These are phyloP conservation scores for Aporophyla nigra DNA, from an alignment of 2,888 invertebrate species.

Conservation along the genomic window DNA sequence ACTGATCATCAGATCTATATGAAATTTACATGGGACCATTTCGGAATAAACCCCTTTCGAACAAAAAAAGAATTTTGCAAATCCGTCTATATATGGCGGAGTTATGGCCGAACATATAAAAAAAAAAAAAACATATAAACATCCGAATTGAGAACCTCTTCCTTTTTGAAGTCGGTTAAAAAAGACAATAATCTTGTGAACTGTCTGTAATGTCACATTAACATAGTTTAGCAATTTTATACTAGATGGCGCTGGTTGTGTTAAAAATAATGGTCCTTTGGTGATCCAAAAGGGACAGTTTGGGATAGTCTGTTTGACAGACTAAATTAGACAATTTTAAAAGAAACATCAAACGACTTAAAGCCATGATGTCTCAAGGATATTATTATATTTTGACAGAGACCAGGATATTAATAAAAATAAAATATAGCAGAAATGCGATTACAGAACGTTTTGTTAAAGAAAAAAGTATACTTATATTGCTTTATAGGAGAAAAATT, in stretches of 20 bases:
- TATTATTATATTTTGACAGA: constrained; percentile 8
- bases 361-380: constrained; percentile 2
- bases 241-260: constrained; percentile 46
- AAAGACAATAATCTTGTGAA: not conserved
- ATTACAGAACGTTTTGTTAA: constrained; percentile 69
- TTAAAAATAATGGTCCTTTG: not conserved
- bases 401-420: constrained; percentile 30
- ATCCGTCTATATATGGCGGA: no score
- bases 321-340: not conserved
- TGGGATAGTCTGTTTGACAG: constrained; percentile 15
- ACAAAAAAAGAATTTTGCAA: no score
- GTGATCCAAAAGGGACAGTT: not conserved
- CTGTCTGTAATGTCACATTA: not conserved
- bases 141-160: no score
- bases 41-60: no score
- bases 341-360: not conserved
- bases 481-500: constrained; percentile 69
- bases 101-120: no score
- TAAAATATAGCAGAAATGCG: constrained; percentile 65
- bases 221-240: not conserved
- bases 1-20: no score
- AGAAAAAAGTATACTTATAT: constrained; percentile 71
- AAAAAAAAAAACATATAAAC: no score
- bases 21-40: no score
- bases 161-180: no score